Evolutionary conservation across 2,113 vertebrate genomes (phyloP).

Genomic region (Asarcornis scutulata): DNA sequence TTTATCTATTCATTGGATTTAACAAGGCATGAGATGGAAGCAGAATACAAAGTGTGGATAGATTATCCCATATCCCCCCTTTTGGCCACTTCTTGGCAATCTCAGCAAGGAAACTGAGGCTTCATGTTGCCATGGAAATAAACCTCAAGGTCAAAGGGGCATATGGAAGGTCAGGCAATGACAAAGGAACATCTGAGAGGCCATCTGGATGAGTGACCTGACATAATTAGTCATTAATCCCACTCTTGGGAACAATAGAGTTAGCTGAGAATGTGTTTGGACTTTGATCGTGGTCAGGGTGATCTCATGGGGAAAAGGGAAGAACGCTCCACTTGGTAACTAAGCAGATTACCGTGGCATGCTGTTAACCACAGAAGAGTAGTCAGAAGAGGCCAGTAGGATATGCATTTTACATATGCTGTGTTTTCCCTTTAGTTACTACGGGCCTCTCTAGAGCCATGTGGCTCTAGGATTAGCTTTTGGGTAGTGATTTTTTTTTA

Average conservation of each 20-base stretch:
- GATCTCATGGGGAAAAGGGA: conserved; percentile 84
- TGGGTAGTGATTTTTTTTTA: conserved; percentile 75
- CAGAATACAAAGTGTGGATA: conserved; percentile 92
- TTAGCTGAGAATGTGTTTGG: conserved; percentile 86
- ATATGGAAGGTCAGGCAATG: conserved; percentile 89
- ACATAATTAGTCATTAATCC: conserved; percentile 99
- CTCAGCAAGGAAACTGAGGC: conserved; percentile 85
- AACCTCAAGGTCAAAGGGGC: conserved; percentile 94
- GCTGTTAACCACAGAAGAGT: conserved; percentile 87
- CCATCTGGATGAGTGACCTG: conserved; percentile 99
- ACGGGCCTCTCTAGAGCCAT: conserved; percentile 74
- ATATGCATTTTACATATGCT: conserved; percentile 81
- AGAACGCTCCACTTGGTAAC: conserved; percentile 84
- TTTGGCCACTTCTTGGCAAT: conserved; percentile 84
- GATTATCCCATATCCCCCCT: conserved; percentile 79
- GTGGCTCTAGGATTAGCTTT: conserved; percentile 82
- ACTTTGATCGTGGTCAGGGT: conserved; percentile 87
- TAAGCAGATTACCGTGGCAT: conserved; percentile 94
- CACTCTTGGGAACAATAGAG: conserved; percentile 90
- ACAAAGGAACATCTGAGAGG: conserved; percentile 94
- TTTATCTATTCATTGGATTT: conserved; percentile 97
- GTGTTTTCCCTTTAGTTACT: conserved; percentile 76
- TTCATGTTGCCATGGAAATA: conserved; percentile 92
- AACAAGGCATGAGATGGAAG: conserved; percentile 94
- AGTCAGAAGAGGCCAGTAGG: conserved; percentile 78